Evolutionary conservation across 1,140 invertebrate species (phyloP), one percentile per base, ranked within the genome.

Genomic region (Apis dorsata): DNA sequence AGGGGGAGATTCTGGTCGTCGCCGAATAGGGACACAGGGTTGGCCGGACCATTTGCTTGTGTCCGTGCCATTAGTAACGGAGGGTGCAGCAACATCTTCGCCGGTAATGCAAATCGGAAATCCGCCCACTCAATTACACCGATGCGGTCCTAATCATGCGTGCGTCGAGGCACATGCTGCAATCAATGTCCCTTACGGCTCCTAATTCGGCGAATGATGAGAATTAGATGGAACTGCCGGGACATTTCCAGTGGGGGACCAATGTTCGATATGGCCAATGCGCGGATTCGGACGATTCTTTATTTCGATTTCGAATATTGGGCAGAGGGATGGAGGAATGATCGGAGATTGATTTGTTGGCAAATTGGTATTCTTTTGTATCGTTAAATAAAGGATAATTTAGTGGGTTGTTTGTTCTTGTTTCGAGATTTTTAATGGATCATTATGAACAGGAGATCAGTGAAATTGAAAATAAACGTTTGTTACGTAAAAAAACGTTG

Each of bases 101-200:
- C 80, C 81, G 86, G 81, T 88, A 88, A 91, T 91, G 90, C 86
- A 92, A 90, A 91, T 92, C 89, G 86, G 90, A 91, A 91, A 90
- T 89, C 90, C 88, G 88, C 86, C 89, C 82, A 89, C 90, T 90
- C 90, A 90, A 90, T 91, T 91, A 90, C 90, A 85, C 84, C 85
- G 73, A 86, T 83, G 84, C 82, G 75, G 83, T 87, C 85, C 85
- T 90, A 90, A 91, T 91, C 90, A 87, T 89, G 88, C 85, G 84
- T 89, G 84, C 79, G 85, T 62, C 73, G 73, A 51, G 74, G 79
- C 88, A 82, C 84, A 86, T 78, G 76, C 83, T 81, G 84, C 76
- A 89, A 89, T 89, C 88, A 87, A 85, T 89, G 85, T 85, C 85
- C 79, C 83, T 78, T 65, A 77, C 76, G 51, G 78, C 59, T 65